Base-by-base conservation (phyloP, 1,140 invertebrate genomes). In the Drepana arcuata region DNA sequence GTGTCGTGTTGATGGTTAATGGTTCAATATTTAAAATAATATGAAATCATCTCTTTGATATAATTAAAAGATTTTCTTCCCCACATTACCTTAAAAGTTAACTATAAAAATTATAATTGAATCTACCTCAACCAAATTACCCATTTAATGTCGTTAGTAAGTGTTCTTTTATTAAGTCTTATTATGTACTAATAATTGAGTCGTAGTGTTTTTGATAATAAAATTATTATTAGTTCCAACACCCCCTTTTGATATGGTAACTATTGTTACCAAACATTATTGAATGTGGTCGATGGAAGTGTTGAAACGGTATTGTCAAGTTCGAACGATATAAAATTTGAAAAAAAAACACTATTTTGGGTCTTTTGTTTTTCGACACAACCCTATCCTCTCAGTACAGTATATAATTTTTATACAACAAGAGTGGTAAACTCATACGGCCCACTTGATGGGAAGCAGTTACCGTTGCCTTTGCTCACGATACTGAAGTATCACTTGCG, bases 61-160 rank as follows among this genome's bases (percentile, higher is more conserved):
- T 16, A 31, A 30, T 15, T 29, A 14, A 23, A 1, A 15, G 7
- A 38, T 14, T 28, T n/a, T 11, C 32, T 16, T 13, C 49, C 55
- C 58, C 61, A 59, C 59, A 61, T 64, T 34, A 48, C 47, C 13
- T 51, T 45, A 39, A 33, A 43, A 42, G 56, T 56, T 73, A 73
- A 59, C 60, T 68, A 38, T 51, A 55, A 60, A 57, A 31, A 31
- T 27, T 38, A 43, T 55, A 65, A 73, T 70, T 69, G 60, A 70
- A 80, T 75, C 73, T 80, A 80, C 75, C 75, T 78, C 75, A 80
- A 78, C 67, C 69, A 77, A 75, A 77, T 70, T 77, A 73, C 65
- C 73, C 67, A 67, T 67, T 77, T 34, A 74, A 72, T 59, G 66
- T 77, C 61, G 63, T 75, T 69, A 64, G 43, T 80, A 80, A 80